These are phyloP conservation scores for Girardinichthys multiradiatus DNA, from an alignment of 2,113 vertebrate genomes.

Conservation along the genomic window DNA sequence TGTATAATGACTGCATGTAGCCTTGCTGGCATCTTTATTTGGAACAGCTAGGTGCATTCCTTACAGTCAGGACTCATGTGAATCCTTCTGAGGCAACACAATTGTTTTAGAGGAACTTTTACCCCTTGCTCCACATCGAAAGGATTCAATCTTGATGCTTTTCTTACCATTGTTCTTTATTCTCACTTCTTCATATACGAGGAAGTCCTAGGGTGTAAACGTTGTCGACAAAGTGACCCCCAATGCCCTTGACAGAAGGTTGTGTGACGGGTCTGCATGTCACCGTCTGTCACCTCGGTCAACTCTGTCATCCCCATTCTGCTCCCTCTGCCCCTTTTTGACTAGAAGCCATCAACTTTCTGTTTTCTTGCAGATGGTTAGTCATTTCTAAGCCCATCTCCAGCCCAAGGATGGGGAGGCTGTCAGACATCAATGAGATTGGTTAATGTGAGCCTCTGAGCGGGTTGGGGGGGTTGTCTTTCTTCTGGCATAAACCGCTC, in stretches of 20 bases:
- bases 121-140: neutral
- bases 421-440: slow-evolving; percentile 62
- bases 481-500: slow-evolving; percentile 14
- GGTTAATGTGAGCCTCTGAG: slow-evolving; percentile 56
- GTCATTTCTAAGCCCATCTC: slow-evolving; percentile 52
- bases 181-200: neutral
- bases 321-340: slow-evolving; percentile 13
- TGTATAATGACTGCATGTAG: slow-evolving; percentile 60
- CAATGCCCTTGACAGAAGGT: slow-evolving; percentile 60
- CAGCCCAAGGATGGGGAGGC: slow-evolving; percentile 18
- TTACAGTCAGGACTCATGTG: slow-evolving; percentile 43
- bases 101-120: neutral
- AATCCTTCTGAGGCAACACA: slow-evolving; percentile 9
- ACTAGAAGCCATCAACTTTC: slow-evolving; percentile 47
- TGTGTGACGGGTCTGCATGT: slow-evolving; percentile 53
- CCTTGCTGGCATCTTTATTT: slow-evolving; percentile 63
- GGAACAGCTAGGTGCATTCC: slow-evolving; percentile 62
- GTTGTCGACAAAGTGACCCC: slow-evolving; percentile 29
- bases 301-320: slow-evolving; percentile 48
- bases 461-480: neutral
- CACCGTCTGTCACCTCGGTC: slow-evolving; percentile 49
- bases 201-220: slow-evolving; percentile 20
- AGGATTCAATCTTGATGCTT: neutral
- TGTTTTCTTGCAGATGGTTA: slow-evolving; percentile 51
- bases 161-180: neutral